Percentiles rank a stretch among this genome's conserved stretches.
Evolutionary conservation across 2,888 invertebrate species (phyloP).

Genomic region (Hylaea fasciaria): DNA sequence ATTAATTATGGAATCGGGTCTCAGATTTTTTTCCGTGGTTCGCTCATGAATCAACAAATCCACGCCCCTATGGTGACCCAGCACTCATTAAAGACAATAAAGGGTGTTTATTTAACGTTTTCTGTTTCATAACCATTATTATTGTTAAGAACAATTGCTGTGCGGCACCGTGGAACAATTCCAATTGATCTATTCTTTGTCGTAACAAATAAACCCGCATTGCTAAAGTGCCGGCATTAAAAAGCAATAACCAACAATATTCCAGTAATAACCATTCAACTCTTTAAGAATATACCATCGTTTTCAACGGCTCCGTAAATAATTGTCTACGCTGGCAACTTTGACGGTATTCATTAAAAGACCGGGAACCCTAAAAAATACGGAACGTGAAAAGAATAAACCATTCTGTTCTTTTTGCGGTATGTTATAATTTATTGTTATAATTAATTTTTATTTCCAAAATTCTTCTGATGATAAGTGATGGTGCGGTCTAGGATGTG

Average conservation of each 20-base stretch:
- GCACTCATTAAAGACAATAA: too few relatives aligned
- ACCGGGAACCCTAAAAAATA: background rate
- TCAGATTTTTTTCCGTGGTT: too few relatives aligned
- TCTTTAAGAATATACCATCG: slow-evolving; percentile 24
- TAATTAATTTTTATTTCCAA: too few relatives aligned
- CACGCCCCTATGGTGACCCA: too few relatives aligned
- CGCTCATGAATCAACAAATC: too few relatives aligned
- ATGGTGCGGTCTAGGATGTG: too few relatives aligned
- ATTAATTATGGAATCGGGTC: too few relatives aligned
- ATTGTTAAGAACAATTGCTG: too few relatives aligned
- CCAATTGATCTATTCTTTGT: slow-evolving; percentile 7
- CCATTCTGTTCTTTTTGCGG: background rate
- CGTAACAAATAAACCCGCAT: slow-evolving; percentile 26
- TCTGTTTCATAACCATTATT: too few relatives aligned
- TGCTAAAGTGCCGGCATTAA: slow-evolving; percentile 23
- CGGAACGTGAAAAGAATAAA: background rate
- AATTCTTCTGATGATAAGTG: too few relatives aligned
- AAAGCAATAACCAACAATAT: slow-evolving; percentile 26
- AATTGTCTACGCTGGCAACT: slow-evolving; percentile 4
- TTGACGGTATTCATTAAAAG: background rate
- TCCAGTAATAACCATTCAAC: slow-evolving; percentile 11
- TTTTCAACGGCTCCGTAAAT: slow-evolving; percentile 22
- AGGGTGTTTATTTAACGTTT: too few relatives aligned
- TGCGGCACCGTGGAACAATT: slow-evolving; percentile 13
- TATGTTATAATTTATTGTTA: too few relatives aligned